A percentile compares a stretch with the other conserved stretches of the same genome.
phyloP scores from a whole-genome alignment of 92 coral and sea anemone genomes.

The Phenganax stokvisi region DNA sequence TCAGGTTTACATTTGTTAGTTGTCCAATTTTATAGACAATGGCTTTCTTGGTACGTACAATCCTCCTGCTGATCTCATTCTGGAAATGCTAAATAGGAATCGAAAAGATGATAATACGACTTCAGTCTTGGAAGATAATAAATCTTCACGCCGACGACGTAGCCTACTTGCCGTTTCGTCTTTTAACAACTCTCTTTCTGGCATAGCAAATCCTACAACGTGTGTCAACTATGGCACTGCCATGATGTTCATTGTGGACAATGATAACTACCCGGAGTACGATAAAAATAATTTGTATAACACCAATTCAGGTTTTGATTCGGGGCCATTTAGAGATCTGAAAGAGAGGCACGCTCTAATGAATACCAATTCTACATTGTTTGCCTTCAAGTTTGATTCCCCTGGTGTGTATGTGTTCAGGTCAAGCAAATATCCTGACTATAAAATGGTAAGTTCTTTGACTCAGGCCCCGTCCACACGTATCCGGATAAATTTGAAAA shows the following conservation, averaged over 20 bases:
- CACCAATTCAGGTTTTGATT: slow-evolving; percentile 86
- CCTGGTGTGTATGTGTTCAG: slow-evolving; percentile 91
- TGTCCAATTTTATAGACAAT: slow-evolving; percentile 31
- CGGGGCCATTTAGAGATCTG: slow-evolving; percentile 69
- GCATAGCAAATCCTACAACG: slow-evolving; percentile 70
- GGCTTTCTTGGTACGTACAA: slow-evolving; percentile 66
- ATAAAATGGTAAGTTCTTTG: slow-evolving; percentile 67
- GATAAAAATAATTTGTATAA: slow-evolving; percentile 74
- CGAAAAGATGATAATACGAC: slow-evolving; percentile 44
- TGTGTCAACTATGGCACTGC: slow-evolving; percentile 67
- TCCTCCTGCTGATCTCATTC: slow-evolving; percentile 36
- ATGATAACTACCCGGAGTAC: slow-evolving; percentile 73
- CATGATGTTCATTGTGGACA: slow-evolving; percentile 72
- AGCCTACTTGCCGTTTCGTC: slow-evolving; percentile 61
- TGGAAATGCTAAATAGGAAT: slow-evolving; percentile 41
- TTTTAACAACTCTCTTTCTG: slow-evolving; percentile 34
- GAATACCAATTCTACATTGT: slow-evolving; percentile 69
- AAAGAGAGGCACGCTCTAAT: slow-evolving; percentile 67
- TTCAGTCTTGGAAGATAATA: not conserved
- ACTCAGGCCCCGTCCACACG: too few relatives aligned
- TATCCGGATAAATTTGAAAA: not conserved
- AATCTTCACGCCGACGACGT: slow-evolving; percentile 59
- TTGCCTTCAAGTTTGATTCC: slow-evolving; percentile 81
- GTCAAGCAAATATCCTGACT: slow-evolving; percentile 64
- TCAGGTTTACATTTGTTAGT: too few relatives aligned